Base-by-base conservation (phyloP, 2,888 invertebrate species). In the Malacosoma neustria region DNA sequence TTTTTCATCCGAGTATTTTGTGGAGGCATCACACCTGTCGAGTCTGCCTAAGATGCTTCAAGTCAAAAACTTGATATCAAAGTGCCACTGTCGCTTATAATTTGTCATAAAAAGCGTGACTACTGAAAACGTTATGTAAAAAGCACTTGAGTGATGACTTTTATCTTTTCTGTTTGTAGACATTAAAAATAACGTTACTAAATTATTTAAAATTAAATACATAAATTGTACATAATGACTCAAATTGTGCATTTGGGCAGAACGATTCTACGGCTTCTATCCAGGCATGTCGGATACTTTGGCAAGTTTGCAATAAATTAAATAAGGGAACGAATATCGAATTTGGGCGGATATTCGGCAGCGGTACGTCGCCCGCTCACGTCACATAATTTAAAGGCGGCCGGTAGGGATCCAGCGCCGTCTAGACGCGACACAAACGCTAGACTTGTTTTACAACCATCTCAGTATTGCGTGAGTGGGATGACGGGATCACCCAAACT, bases 371-470 rank as follows among this genome's bases (percentile, higher is more conserved):
- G 53, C 51, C 54, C 63, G 56, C 61, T 61, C 61, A 58, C 66
- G 66, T 74, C 77, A 75, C 74, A 79, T 79, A 80, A 84, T 82
- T 82, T 80, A 72, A 71, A 71, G 56, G 65, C 63, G 62, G 59
- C 68, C 73, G 80, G 77, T 79, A 76, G 74, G 57, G 70, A 77
- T 66, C 72, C 72, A 61, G 59, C 67, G 44, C 61, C 71, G 84
- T 85, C 84, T 85, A 85, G 84, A 85, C 84, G 52, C 79, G 67
- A 84, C 75, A 51, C 54, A 53, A 57, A 57, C 54, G 54, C 72
- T 67, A 75, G 72, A 84, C 76, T 64, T 45, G 76, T 81, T 61
- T 51, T 51, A 57, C 72, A 62, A 81, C 74, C 45, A 48, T 55
- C 66, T 57, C 44, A 45, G 51, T 46, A 44, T 44, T 48, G 46